Evolutionary conservation across 1,140 invertebrate species (phyloP), one percentile per base, ranked within the genome.

Genomic region (Ditylenchus dipsaci): DNA sequence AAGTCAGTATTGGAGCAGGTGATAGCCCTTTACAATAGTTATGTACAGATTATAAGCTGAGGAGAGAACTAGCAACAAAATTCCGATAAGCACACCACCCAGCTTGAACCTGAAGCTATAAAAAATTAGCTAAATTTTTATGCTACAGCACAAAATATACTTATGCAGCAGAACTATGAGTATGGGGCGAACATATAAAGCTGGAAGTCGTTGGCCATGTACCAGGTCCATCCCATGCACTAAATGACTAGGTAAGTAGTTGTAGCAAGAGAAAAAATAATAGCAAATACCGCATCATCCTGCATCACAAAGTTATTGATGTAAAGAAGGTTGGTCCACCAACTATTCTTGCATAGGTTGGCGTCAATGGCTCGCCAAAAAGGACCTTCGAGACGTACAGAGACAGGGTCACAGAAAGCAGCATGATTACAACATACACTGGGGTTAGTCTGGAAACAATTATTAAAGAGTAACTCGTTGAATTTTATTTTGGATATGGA

Each of bases 201-300:
- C 43, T 91, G 84, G 83, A 90, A 90, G 77, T 91, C 90, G 76
- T 91, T 90, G 8, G 90, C 90, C 62, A 91, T 84, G 81, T 90
- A 91, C 90, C 89, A 91, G 0, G 88, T 86, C 77, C 88, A 87
- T 0, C 87, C 85, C 85, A 90, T 86, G 78, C 90, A 90, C 90
- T 82, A 33, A 64, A 71, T 15, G 23, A 7, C 49, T 53, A 8
- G 49, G 15, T 15, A 21, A 15, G 15, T 17, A 7, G 15, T 23
- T 23, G 1, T 21, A 47, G 1, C 5, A 74, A 23, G 17, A 23
- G 69, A 13, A 3, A 21, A 30, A 59, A 68, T 56, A 59, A n/a
- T n/a, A 61, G 29, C 59, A 64, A 68, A 64, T 19, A 75, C 74
- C 17, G 75, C 47, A 33, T 77, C 73, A 62, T 69, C 78, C 45